Evolutionary conservation across 1,140 invertebrate genomes (phyloP).

Genomic region (Drosophila littoralis): DNA sequence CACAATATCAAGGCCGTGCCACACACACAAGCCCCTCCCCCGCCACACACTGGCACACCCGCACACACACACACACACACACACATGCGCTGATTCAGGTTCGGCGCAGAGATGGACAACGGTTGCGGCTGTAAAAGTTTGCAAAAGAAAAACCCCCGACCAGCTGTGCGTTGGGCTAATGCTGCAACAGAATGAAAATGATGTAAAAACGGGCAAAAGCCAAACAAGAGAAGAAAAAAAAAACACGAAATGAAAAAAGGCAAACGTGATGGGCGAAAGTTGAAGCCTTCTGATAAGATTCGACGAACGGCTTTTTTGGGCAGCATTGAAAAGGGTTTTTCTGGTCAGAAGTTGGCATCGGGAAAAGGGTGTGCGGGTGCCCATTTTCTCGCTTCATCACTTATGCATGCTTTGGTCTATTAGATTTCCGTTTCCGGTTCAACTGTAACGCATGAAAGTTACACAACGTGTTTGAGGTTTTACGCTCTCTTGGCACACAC

Average conservation of each 20-base stretch:
- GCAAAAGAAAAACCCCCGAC: conserved; percentile 13
- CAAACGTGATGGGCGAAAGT: conserved; percentile 53
- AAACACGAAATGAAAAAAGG: conserved; percentile 21
- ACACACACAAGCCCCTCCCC: conserved; percentile 12
- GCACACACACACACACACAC: conserved; percentile 9
- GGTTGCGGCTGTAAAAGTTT: conserved; percentile 56
- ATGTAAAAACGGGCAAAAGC: conserved; percentile 35
- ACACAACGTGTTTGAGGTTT: conserved; percentile 76
- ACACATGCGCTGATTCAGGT: conserved; percentile 4
- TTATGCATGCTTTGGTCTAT: conserved; percentile 81
- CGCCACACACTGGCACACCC: conserved; percentile 2
- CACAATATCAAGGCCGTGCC: conserved; percentile 68
- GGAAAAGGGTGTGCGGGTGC: not conserved
- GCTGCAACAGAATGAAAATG: conserved; percentile 39
- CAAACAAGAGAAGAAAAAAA: not conserved
- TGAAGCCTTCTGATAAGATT: conserved; percentile 68
- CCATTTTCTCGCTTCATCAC: conserved; percentile 76
- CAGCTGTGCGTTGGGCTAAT: conserved; percentile 21
- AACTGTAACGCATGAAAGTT: conserved; percentile 72
- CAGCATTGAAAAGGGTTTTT: conserved; percentile 70
- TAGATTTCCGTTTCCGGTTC: conserved; percentile 80
- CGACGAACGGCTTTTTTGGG: conserved; percentile 35
- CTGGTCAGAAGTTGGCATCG: not conserved
- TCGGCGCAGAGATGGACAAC: conserved; percentile 38
- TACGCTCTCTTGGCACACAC: conserved; percentile 73